Evolutionary conservation across 2,888 invertebrate genomes (phyloP).

Genomic region (Rotaria sp.): DNA sequence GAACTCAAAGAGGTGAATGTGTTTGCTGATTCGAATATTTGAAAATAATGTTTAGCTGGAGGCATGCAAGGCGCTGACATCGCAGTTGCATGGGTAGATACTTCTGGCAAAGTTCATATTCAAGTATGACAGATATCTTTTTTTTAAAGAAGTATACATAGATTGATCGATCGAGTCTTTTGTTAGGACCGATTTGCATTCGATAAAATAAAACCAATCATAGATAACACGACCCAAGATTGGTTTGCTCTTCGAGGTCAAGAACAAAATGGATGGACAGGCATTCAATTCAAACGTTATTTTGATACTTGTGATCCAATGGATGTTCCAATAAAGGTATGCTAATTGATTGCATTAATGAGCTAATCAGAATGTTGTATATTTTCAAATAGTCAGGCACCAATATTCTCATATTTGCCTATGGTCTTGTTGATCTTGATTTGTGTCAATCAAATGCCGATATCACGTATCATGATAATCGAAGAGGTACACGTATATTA

Average conservation of each 20-base stretch:
- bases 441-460: neutral
- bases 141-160: too few species aligned
- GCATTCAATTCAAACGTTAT: slow-evolving; percentile 39
- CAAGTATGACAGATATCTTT: slow-evolving; percentile 42
- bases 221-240: too few species aligned
- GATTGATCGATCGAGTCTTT: too few species aligned
- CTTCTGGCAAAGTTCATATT: slow-evolving; percentile 41
- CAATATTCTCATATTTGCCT: slow-evolving; percentile 33
- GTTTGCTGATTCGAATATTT: too few species aligned
- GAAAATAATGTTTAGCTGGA: neutral
- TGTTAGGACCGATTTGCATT: too few species aligned
- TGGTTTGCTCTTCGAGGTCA: neutral
- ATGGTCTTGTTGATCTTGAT: slow-evolving; percentile 34
- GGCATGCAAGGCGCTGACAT: neutral
- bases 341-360: neutral
- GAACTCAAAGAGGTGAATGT: too few species aligned
- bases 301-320: slow-evolving; percentile 37
- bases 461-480: neutral
- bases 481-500: neutral
- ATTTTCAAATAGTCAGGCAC: slow-evolving; percentile 9
- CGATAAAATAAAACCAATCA: too few species aligned
- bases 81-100: neutral
- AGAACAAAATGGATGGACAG: slow-evolving; percentile 39
- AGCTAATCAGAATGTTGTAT: neutral
- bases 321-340: slow-evolving; percentile 35